Evolutionary conservation across 2,888 invertebrate species (phyloP).

Genomic region (Himalopsyche tibetana): DNA sequence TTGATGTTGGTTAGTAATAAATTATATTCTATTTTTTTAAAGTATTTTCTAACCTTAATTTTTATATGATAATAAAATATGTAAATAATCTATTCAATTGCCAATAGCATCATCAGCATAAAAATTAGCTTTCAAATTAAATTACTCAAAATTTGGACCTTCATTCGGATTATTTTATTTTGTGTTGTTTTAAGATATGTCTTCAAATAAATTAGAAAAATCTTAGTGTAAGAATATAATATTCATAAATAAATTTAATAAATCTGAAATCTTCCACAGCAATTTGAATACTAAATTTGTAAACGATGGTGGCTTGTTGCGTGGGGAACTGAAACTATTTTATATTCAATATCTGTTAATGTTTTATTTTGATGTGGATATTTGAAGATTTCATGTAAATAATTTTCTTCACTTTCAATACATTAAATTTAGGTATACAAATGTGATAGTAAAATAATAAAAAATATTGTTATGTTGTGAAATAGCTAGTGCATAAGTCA

Average conservation of each 20-base stretch:
- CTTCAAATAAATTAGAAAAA: background rate
- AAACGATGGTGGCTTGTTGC: no score
- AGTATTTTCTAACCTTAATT: no score
- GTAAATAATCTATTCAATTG: no score
- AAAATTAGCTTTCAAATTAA: no score
- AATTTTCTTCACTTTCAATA: background rate
- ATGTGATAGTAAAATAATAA: conserved; percentile 34
- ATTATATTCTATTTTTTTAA: no score
- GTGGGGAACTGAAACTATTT: no score
- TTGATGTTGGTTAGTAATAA: no score
- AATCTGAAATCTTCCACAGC: conserved; percentile 28
- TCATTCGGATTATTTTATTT: background rate
- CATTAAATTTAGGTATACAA: conserved; percentile 14
- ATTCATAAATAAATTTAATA: conserved; percentile 8
- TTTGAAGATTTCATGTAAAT: background rate
- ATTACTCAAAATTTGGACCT: no score
- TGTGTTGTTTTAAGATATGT: background rate
- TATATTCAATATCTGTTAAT: no score
- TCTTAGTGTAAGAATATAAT: conserved; percentile 5
- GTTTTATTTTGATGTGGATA: background rate
- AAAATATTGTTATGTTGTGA: conserved; percentile 20
- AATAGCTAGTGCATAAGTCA: conserved; percentile 5
- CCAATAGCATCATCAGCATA: no score
- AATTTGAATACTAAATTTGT: background rate
- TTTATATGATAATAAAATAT: no score